These are phyloP conservation scores for Acromyrmex heyeri DNA, from an alignment of 1,140 invertebrate genomes.

Conservation along the genomic window DNA sequence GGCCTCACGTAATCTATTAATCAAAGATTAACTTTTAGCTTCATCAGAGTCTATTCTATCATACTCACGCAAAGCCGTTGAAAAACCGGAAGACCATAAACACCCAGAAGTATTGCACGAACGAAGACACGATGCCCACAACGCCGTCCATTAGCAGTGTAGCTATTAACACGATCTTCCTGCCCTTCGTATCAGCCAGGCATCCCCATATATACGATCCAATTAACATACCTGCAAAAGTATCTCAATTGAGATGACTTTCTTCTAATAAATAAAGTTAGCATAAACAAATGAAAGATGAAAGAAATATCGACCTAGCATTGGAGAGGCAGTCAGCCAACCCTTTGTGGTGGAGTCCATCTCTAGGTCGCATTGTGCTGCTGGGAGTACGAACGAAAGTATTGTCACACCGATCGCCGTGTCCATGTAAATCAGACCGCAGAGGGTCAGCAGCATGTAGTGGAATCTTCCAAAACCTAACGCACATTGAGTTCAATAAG, in stretches of 20 bases:
- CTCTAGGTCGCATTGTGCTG: constrained; percentile 91
- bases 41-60: background rate
- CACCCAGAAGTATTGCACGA: constrained; percentile 91
- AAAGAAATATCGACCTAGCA: constrained; percentile 88
- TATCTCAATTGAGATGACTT: background rate
- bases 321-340: constrained; percentile 91
- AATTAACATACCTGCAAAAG: constrained; percentile 92
- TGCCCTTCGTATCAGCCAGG: constrained; percentile 93
- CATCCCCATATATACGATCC: constrained; percentile 97
- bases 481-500: background rate
- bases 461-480: constrained; percentile 94
- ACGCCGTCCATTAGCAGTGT: constrained; percentile 93
- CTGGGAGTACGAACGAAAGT: constrained; percentile 92
- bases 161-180: constrained; percentile 91
- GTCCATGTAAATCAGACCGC: constrained; percentile 91
- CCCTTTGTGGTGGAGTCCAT: constrained; percentile 92
- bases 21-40: background rate
- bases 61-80: constrained; percentile 94
- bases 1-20: background rate
- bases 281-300: background rate
- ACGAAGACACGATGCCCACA: constrained; percentile 91
- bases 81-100: constrained; percentile 93
- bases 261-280: background rate
- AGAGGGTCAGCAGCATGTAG: constrained; percentile 89
- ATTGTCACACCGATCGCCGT: constrained; percentile 95